Conservation (phyloP, 2,113 vertebrate species). For the Sylvietta virens region DNA sequence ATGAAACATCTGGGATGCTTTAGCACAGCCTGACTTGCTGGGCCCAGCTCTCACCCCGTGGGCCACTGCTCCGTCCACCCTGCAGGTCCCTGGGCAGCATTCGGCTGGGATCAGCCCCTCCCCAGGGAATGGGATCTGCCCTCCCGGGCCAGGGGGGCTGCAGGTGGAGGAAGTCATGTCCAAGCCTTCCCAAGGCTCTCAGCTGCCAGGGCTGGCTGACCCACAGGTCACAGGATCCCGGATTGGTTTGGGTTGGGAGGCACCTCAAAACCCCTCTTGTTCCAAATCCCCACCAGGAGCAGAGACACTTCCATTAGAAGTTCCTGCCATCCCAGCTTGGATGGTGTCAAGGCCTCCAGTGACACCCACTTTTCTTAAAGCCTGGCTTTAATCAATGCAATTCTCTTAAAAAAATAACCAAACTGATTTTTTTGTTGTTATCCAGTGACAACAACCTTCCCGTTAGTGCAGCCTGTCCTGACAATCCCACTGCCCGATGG, state of each 20-base stretch:
- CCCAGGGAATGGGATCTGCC: background rate
- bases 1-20: background rate
- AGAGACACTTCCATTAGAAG: background rate
- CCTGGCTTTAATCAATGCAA: background rate
- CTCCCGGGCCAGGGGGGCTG: rapidly evolving
- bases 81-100: background rate
- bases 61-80: background rate
- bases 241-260: background rate
- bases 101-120: background rate
- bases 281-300: background rate
- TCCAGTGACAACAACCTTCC: background rate
- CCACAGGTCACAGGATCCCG: background rate
- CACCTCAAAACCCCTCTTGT: background rate
- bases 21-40: background rate
- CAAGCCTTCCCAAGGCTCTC: background rate
- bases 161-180: background rate
- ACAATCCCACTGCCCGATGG: rapidly evolving
- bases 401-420: background rate
- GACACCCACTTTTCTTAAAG: background rate
- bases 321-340: background rate
- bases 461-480: rapidly evolving
- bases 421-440: background rate
- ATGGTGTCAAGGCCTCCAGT: background rate
- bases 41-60: background rate
- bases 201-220: background rate